A percentile compares a stretch with the other conserved stretches of the same genome.
These are phyloP conservation scores for Hassar affinis DNA, from an alignment of 2,113 vertebrate genomes.

Conservation along the genomic window DNA sequence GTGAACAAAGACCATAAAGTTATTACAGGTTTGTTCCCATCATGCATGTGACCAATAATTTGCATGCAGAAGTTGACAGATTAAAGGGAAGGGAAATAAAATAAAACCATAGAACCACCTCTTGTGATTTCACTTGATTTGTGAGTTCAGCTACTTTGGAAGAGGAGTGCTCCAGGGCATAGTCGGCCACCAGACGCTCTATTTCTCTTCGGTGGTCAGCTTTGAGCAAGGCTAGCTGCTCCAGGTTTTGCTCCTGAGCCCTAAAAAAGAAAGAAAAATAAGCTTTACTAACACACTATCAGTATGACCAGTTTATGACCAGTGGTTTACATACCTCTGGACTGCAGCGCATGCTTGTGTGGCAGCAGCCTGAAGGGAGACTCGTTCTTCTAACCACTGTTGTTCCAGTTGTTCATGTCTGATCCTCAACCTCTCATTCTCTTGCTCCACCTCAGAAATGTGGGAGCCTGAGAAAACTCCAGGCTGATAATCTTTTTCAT, in stretches of 20 bases:
- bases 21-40: not conserved
- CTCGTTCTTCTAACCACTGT: conserved; percentile 72
- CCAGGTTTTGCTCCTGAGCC: conserved; percentile 68
- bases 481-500: conserved; percentile 78
- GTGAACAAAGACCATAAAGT: not conserved
- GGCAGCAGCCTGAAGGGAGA: conserved; percentile 65
- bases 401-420: conserved; percentile 72
- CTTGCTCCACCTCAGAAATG: conserved; percentile 79
- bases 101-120: conserved; percentile 62
- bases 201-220: conserved; percentile 76
- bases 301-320: not conserved
- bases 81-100: too few relatives aligned
- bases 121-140: conserved; percentile 79
- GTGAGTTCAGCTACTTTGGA: conserved; percentile 83
- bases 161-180: conserved; percentile 83
- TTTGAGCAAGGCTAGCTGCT: conserved; percentile 75
- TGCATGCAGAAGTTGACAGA: not conserved
- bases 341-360: conserved; percentile 70
- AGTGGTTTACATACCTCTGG: conserved; percentile 70
- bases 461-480: conserved; percentile 73
- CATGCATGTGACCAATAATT: not conserved
- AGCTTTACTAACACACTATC: not conserved
- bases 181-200: conserved; percentile 75
- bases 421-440: conserved; percentile 77
- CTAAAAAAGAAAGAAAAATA: conserved; percentile 60